Evolutionary conservation across 2,888 invertebrate genomes (phyloP), one percentile per base, ranked within the genome.

Genomic region (Cryptus viduatorius): DNA sequence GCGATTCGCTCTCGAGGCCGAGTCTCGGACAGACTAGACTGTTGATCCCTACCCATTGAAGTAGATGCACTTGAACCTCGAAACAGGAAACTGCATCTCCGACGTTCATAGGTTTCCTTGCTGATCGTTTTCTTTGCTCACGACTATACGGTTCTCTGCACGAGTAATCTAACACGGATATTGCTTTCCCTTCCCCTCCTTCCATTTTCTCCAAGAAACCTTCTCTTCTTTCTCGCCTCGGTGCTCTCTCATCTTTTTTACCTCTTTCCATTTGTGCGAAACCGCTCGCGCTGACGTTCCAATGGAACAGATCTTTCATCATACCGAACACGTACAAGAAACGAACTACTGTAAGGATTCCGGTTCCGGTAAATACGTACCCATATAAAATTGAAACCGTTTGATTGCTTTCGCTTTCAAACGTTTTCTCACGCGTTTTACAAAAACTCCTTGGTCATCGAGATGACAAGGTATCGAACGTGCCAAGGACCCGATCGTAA

Each of bases 351-450:
- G 37, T 37, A 37, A 4, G 37, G 8, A 37, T 7, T 37, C 37
- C 37, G 37, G 5, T 37, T 37, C 37, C 37, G 37, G 37, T 37
- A 37, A 37, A 37, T 37, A 37, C 37, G 8, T 37, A 37, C 4
- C 37, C 37, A 24, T 19, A 59, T 59, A 29, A 12, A 59, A 59
- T 59, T 59, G 29, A 24, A 59, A 12, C 19, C 59, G 59, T 59
- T 59, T 24, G 4, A 14, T 24, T 59, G 75, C 10, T 75, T 64
- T 44, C 50, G 14, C 75, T 76, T 69, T 76, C 75, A 69, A 68
- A 76, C 69, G 81, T 50, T 42, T 37, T 81, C 75, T 12, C 42
- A 14, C 44, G 29, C n/a, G 12, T 14, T 59, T 59, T 24, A 19
- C 24, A 4, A 29, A 24, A 29, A 19, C 10, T 12, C 4, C 19